Conservation (phyloP, 1,140 invertebrate species). For the Metaphire vulgaris region DNA sequence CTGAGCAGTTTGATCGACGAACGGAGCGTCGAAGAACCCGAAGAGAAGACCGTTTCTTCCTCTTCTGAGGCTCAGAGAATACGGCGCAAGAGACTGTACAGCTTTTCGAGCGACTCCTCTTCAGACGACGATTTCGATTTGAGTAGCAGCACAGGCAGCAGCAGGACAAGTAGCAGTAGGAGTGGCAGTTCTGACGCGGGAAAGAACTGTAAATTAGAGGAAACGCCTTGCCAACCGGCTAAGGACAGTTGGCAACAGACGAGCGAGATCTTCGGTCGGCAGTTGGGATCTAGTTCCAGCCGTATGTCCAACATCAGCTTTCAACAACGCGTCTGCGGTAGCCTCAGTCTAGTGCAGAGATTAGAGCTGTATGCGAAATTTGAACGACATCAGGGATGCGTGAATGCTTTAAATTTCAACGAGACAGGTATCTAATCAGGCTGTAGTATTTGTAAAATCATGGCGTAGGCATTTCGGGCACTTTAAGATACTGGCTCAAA, state of each 20-base stretch:
- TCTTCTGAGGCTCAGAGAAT: too few relatives aligned
- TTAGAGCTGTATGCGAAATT: background rate
- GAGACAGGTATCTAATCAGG: slow-evolving; percentile 15
- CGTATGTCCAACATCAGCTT: background rate
- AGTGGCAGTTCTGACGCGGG: background rate
- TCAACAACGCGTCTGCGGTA: background rate
- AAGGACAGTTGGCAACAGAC: background rate
- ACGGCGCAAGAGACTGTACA: background rate
- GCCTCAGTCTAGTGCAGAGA: background rate
- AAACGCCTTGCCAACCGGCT: background rate
- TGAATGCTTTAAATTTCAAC: slow-evolving; percentile 15
- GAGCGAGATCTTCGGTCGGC: background rate
- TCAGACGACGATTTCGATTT: background rate
- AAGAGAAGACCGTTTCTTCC: too few relatives aligned
- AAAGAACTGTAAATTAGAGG: background rate
- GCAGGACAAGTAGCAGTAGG: background rate
- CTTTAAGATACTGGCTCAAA: background rate
- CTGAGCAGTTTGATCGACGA: too few relatives aligned
- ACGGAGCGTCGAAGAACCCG: too few relatives aligned
- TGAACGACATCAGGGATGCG: slow-evolving; percentile 18
- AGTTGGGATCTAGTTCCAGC: background rate
- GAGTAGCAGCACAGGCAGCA: background rate
- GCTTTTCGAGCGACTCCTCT: background rate
- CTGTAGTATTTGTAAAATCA: background rate
- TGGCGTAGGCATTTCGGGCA: background rate